These are phyloP conservation scores for Miltochrista miniata DNA, from an alignment of 2,888 invertebrate genomes.

Conservation along the genomic window DNA sequence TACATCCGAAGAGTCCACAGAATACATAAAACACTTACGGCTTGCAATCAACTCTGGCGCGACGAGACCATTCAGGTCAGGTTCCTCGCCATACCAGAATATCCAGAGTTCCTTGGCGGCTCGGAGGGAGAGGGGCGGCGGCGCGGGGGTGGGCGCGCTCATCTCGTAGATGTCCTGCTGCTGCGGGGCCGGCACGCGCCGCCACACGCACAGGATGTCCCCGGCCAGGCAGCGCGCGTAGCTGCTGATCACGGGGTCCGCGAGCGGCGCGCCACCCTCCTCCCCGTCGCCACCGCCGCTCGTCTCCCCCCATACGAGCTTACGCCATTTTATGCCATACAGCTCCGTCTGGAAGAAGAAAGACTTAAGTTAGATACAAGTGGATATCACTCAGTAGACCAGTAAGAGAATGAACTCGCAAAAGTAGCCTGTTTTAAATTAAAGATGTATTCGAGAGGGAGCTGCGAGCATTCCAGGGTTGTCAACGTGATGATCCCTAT, in stretches of 20 bases:
- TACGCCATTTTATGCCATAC: slow-evolving; percentile 99
- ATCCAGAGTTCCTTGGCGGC: slow-evolving; percentile 99
- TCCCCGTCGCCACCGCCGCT: slow-evolving; percentile 72
- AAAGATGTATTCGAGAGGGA: too few species aligned
- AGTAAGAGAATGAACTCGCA: too few species aligned
- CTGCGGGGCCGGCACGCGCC: slow-evolving; percentile 88
- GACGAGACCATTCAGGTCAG: slow-evolving; percentile 93
- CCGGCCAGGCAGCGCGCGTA: slow-evolving; percentile 96
- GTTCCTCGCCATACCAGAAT: slow-evolving; percentile 99
- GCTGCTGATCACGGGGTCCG: slow-evolving; percentile 95
- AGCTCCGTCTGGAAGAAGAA: slow-evolving; percentile 95
- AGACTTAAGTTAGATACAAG: slow-evolving; percentile 14
- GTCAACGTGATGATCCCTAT: too few species aligned
- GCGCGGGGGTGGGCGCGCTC: slow-evolving; percentile 80
- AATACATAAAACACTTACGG: slow-evolving; percentile 85
- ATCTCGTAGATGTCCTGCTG: slow-evolving; percentile 72
- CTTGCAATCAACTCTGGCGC: slow-evolving; percentile 92
- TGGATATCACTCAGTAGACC: not conserved
- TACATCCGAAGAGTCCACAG: too few species aligned
- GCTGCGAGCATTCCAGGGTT: too few species aligned
- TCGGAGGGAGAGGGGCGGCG: slow-evolving; percentile 90
- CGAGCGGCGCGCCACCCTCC: slow-evolving; percentile 87
- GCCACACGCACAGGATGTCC: slow-evolving; percentile 99
- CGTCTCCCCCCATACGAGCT: slow-evolving; percentile 92
- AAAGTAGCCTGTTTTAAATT: too few species aligned